These are phyloP conservation scores for Myotis myotis DNA, from an alignment of 2,797 vertebrate genomes.

Conservation along the genomic window DNA sequence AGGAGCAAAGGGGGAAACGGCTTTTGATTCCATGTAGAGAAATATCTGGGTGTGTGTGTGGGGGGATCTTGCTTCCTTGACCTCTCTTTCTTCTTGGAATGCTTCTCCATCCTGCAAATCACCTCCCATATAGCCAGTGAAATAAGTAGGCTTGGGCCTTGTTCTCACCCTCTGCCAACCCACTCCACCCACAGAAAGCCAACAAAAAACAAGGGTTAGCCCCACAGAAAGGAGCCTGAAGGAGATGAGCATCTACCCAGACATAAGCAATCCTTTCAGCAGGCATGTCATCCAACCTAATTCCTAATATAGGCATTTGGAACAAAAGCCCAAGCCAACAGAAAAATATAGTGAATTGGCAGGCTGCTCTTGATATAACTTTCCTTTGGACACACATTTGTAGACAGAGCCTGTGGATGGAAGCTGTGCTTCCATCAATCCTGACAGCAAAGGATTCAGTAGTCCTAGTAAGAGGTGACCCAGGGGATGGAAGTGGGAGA, in stretches of 20 bases:
- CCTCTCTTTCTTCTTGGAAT: background rate
- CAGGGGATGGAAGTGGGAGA: background rate
- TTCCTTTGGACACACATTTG: background rate
- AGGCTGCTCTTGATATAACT: background rate
- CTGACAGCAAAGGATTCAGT: background rate
- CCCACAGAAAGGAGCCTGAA: background rate
- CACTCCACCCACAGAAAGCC: background rate
- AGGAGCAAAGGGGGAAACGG: background rate
- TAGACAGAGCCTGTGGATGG: background rate
- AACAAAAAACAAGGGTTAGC: slow-evolving; percentile 2
- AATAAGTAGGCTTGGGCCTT: background rate
- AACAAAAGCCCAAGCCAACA: background rate
- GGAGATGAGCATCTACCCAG: background rate
- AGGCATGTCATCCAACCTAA: background rate
- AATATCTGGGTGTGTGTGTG: background rate
- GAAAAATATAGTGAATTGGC: background rate
- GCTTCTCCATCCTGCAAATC: background rate
- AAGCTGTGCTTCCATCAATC: background rate
- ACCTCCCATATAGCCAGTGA: background rate
- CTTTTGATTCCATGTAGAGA: background rate
- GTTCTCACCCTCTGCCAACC: background rate
- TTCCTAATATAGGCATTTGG: slow-evolving; percentile 30
- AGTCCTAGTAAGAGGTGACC: background rate
- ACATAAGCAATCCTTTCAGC: background rate
- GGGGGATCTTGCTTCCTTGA: background rate